Base-by-base conservation (phyloP, 35 echinoderm and acorn worm genomes). In the Heliocidaris tuberculata region DNA sequence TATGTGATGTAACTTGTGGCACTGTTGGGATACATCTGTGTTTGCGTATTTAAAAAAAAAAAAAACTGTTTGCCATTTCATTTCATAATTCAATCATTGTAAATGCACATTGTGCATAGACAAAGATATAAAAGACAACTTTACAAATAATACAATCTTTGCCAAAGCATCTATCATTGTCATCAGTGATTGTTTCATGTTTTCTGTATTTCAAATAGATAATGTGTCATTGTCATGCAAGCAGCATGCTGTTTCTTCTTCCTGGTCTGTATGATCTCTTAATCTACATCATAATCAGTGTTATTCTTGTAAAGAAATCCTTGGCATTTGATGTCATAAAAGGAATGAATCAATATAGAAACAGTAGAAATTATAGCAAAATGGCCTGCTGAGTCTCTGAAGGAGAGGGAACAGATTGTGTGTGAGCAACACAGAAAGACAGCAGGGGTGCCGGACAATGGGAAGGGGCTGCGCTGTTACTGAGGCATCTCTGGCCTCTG, bases 271-370 rank as follows among this genome's bases (percentile, higher is more conserved):
- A 78, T 78, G 65, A 78, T 78, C 65, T 78, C 65, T 78, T 78
- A 13, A 56, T 56, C 52, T 56, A 56, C 52, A 56, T 9, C 52
- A 56, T 56, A 78, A 78, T 78, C 65, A 78, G 65, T 78, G 65
- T 78, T 78, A 78, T 78, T 78, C 65, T 78, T 78, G 65, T 24
- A 6, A 21, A 19, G 17, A 78, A 78, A 78, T 78, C 65, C 65
- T 78, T 78, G 65, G 65, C 65, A 78, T 78, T 78, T 78, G 65
- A 78, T 78, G 5, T 78, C 19, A 24, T 78, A 78, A 71, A 78
- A 78, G 65, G 65, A 78, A 78, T 78, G 65, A 78, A 78, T 78
- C 65, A 78, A 78, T 78, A 78, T 78, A 78, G 65, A 78, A 78
- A 78, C 21, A 78, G 65, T n/a, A 78, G 65, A 78, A 78, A 78